Conservation (phyloP, 2,888 invertebrate genomes). For the Xestia sexstrigata region DNA sequence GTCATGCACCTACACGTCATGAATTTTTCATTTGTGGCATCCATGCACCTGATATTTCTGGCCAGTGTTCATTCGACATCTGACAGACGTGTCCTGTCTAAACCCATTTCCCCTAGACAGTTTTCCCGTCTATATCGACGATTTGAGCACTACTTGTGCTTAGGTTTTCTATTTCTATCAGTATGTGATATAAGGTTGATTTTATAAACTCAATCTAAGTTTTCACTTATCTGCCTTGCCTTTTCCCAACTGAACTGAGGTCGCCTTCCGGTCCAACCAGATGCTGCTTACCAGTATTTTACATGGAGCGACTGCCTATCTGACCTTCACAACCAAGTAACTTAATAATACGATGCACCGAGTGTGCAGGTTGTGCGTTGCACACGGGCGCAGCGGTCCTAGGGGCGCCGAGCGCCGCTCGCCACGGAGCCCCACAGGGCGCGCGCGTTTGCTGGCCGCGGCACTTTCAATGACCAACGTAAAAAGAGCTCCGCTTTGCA, state of each 20-base stretch:
- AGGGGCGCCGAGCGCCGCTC: no score
- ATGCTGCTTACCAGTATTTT: neutral
- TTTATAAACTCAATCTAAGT: neutral
- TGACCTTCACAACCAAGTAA: neutral
- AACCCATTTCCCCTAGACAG: neutral
- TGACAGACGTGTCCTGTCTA: slow-evolving; percentile 20
- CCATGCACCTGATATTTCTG: slow-evolving; percentile 31
- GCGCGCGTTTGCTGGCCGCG: no score
- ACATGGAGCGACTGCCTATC: neutral
- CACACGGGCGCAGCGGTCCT: no score
- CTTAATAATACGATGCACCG: neutral
- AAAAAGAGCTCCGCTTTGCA: no score
- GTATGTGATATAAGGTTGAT: neutral
- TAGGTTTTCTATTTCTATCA: neutral
- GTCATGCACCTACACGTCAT: neutral
- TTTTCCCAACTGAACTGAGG: neutral
- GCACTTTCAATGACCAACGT: no score
- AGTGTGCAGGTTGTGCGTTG: no score
- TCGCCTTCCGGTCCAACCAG: neutral
- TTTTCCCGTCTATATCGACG: neutral
- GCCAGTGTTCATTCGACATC: slow-evolving; percentile 38
- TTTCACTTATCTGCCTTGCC: neutral
- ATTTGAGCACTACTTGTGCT: neutral
- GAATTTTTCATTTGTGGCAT: slow-evolving; percentile 9
- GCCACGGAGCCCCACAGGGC: no score